Evolutionary conservation across 2,797 vertebrate species (phyloP).

Genomic region (Peromyscus eremicus): DNA sequence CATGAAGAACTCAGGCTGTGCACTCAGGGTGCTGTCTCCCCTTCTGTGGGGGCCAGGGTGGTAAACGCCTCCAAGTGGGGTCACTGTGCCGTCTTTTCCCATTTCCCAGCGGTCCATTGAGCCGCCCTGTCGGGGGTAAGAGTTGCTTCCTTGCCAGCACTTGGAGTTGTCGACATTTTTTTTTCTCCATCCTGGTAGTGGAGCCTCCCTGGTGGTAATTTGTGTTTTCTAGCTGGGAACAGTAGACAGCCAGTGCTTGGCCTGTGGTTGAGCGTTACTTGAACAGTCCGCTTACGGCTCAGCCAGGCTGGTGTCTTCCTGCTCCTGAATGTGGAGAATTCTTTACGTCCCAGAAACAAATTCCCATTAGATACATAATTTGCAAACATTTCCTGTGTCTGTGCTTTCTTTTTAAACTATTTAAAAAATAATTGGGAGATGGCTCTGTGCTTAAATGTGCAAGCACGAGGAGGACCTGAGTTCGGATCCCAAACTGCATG

Average conservation of each 20-base stretch:
- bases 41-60: background rate
- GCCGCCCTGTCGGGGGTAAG: too few relatives aligned
- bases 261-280: background rate
- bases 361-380: background rate
- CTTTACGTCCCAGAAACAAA: background rate
- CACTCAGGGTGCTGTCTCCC: background rate
- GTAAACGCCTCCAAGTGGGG: background rate
- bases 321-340: background rate
- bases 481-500: background rate
- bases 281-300: background rate
- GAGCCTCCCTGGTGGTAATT: background rate
- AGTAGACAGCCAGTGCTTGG: background rate
- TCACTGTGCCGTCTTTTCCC: background rate
- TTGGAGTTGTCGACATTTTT: background rate
- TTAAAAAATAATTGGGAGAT: background rate
- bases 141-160: rapidly evolving
- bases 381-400: background rate
- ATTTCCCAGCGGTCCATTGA: too few relatives aligned
- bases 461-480: background rate
- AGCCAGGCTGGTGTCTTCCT: background rate
- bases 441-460: background rate
- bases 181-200: background rate
- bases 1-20: background rate
- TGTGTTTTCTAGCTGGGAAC: background rate
- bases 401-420: background rate